Percentiles rank a stretch among this genome's conserved stretches.
Conservation (phyloP, 2,888 invertebrate genomes). For the Acronicta psi region DNA sequence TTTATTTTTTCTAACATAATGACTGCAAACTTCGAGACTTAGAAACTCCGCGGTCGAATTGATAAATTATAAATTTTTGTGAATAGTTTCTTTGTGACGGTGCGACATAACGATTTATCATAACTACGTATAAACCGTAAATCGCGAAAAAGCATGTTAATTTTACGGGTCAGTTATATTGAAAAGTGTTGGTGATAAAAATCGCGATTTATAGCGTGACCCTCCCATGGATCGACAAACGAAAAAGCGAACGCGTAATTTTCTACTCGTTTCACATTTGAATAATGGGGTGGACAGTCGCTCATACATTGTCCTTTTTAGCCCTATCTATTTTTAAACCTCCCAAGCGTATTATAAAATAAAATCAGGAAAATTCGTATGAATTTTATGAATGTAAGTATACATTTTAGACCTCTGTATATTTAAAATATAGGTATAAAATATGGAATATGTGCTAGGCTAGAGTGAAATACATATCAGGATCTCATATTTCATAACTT, state of each 20-base stretch:
- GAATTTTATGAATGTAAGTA: constrained; percentile 1
- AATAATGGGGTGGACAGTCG: constrained; percentile 48
- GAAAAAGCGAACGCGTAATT: constrained; percentile 50
- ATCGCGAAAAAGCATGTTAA: constrained; percentile 56
- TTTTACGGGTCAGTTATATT: constrained; percentile 66
- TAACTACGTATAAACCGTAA: constrained; percentile 33
- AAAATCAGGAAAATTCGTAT: background rate
- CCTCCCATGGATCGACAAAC: constrained; percentile 57
- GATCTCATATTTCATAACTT: constrained; percentile 30
- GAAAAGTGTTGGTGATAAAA: constrained; percentile 65
- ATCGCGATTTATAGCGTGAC: constrained; percentile 63
- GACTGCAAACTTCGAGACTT: too few species aligned
- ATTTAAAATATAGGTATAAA: background rate
- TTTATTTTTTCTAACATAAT: too few species aligned
- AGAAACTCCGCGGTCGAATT: too few species aligned
- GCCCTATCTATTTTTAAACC: constrained; percentile 19
- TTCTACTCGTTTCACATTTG: constrained; percentile 56
- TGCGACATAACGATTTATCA: constrained; percentile 28
- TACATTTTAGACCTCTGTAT: background rate
- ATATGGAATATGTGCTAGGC: too few species aligned
- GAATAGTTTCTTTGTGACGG: constrained; percentile 2
- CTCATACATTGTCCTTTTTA: constrained; percentile 39
- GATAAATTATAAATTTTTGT: too few species aligned
- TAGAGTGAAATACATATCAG: constrained; percentile 18
- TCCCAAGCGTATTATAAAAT: constrained; percentile 5